Percentiles rank a stretch among this genome's conserved stretches.
These are phyloP conservation scores for Chlorocebus sabaeus DNA, from an alignment of 2,113 vertebrate species.

Conservation along the genomic window DNA sequence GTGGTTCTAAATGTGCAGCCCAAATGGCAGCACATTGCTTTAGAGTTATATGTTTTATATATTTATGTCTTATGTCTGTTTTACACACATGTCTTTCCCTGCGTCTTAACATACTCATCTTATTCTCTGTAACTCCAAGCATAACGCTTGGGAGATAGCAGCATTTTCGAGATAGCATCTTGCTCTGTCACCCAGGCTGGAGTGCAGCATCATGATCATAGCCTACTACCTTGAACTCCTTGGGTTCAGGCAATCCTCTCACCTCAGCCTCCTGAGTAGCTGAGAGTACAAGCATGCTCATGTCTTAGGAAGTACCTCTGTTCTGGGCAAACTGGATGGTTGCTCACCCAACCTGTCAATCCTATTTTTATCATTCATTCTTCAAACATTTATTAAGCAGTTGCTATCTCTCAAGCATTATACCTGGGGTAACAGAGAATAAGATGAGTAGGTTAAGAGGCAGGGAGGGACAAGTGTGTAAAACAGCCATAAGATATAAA, in stretches of 20 bases:
- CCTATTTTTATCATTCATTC: neutral
- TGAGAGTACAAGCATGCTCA: neutral
- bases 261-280: neutral
- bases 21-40: neutral
- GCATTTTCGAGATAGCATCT: neutral
- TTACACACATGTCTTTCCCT: neutral
- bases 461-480: neutral
- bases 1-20: neutral
- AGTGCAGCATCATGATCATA: neutral
- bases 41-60: neutral
- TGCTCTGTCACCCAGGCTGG: neutral
- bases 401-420: neutral
- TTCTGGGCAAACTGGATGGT: neutral
- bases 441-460: neutral
- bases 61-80: neutral
- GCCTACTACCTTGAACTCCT: neutral
- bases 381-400: neutral
- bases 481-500: neutral
- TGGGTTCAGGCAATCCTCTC: neutral
- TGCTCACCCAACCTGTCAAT: neutral
- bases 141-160: neutral
- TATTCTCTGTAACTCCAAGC: neutral
- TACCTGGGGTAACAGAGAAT: neutral
- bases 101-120: neutral
- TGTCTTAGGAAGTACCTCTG: neutral